Evolutionary conservation across 2,888 invertebrate species (phyloP).

Genomic region (Sceliomorpha sp.): DNA sequence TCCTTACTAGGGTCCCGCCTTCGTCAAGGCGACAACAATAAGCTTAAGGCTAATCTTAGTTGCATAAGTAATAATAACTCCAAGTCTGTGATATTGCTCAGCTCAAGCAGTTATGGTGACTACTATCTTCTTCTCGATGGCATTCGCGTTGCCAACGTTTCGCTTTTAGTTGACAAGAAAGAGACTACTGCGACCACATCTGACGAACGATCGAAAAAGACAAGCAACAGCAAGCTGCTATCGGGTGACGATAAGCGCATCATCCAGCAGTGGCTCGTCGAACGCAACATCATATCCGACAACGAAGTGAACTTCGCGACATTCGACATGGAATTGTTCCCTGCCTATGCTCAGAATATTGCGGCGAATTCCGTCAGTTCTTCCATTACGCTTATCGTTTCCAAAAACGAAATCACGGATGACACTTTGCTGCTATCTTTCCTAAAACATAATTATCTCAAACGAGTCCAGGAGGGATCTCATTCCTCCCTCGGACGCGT

Average conservation of each 20-base stretch:
- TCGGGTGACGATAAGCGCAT: background rate
- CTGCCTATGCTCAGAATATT: conserved; percentile 62
- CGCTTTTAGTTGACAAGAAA: conserved; percentile 56
- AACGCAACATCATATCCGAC: conserved; percentile 44
- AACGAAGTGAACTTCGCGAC: conserved; percentile 45
- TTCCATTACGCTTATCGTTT: conserved; percentile 81
- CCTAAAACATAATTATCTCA: conserved; percentile 63
- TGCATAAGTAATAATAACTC: conserved; percentile 78
- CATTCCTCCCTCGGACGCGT: conserved; percentile 65
- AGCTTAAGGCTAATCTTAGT: conserved; percentile 79
- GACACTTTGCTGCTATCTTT: conserved; percentile 73
- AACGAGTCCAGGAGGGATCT: conserved; percentile 66
- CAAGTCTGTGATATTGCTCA: conserved; percentile 81
- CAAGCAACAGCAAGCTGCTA: background rate
- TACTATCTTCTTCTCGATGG: conserved; percentile 70
- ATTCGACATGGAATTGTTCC: conserved; percentile 58
- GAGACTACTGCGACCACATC: conserved; percentile 15
- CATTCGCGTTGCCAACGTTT: conserved; percentile 55
- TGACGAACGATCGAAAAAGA: conserved; percentile 4
- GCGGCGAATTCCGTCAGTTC: conserved; percentile 74
- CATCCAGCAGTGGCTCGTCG: conserved; percentile 16
- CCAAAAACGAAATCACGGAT: conserved; percentile 76
- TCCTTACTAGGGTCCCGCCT: conserved; percentile 79
- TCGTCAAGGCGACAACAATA: conserved; percentile 78
- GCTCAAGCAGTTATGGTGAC: conserved; percentile 79